Evolutionary conservation across 2,113 vertebrate genomes (phyloP).

Genomic region (Heteronetta atricapilla): DNA sequence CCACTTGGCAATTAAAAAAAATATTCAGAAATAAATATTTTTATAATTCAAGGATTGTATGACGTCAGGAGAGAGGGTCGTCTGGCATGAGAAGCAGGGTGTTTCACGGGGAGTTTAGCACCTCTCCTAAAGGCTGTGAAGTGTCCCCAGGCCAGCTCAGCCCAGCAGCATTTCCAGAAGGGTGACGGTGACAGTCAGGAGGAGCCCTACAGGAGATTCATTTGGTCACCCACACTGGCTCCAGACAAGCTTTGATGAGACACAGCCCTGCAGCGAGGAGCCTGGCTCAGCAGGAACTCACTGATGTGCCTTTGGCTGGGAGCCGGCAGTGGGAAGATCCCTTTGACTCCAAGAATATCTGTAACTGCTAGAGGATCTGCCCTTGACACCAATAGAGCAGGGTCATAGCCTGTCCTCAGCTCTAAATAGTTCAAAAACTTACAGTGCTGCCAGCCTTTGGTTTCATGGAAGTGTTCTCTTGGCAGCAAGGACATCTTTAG

Average conservation of each 20-base stretch:
- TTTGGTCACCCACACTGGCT: background rate
- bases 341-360: background rate
- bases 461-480: background rate
- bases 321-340: background rate
- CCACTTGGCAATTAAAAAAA: background rate
- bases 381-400: background rate
- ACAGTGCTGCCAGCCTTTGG: background rate
- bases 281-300: rapidly evolving
- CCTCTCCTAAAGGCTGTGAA: conserved; percentile 1
- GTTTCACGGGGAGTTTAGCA: background rate
- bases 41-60: background rate
- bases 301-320: background rate
- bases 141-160: background rate
- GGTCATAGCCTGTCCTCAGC: background rate
- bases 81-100: background rate
- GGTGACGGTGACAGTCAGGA: background rate
- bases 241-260: background rate
- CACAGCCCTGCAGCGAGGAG: background rate
- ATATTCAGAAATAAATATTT: background rate
- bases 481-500: background rate
- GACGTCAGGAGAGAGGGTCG: background rate
- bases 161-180: background rate
- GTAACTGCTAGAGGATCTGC: background rate
- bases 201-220: background rate
- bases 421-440: background rate